Base-by-base conservation (phyloP, 2,797 vertebrate genomes). In the Malurus leucopterus region DNA sequence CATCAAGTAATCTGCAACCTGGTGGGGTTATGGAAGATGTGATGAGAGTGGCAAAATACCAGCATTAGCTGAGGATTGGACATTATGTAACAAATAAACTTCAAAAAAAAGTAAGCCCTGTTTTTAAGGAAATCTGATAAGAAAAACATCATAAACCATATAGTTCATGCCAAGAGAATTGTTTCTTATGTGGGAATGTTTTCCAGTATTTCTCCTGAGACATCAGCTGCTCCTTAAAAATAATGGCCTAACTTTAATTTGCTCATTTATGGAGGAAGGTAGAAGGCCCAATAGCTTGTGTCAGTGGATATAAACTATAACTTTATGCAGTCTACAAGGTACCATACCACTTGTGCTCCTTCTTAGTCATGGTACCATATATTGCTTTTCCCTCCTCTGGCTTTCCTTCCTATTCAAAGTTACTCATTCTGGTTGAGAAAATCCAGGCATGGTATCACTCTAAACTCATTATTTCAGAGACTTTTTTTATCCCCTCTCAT, bases 381-480 rank as follows among this genome's bases (percentile, higher is more conserved):
- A 65, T 74, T 81, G 26, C n/a, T 90, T 89, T 69, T 69, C 11
- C 5, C 15, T 41, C 70, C 47, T 71, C 50, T 55, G 64, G 57
- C 74, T 92, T 89, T 84, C 12, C 50, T 92, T 93, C 38, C 55
- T 3, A 4, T 83, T 86, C 0, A 1, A 75, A 88, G 57, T 13
- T 85, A 91, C 86, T 59, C n/a, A 38, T 85, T 91, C 12, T 85
- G 49, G 51, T 90, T 92, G 72, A 86, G 86, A 86, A 69, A 92
- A 79, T 71, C 38, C 11, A 78, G 77, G 43, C 75, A 86, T 65
- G 84, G 29, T 82, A 90, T 89, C 78, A 74, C 64, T 84, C 78
- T 84, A 78, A 92, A 91, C 43, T 88, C 70, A 75, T 91, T 95
- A 82, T 91, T 94, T 94, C 78, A 27, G 73, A 75, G 83, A 74